Percentiles rank a stretch among this genome's conserved stretches.
Evolutionary conservation across 1,140 invertebrate genomes (phyloP).

Genomic region (Brachionus rotundiformis): DNA sequence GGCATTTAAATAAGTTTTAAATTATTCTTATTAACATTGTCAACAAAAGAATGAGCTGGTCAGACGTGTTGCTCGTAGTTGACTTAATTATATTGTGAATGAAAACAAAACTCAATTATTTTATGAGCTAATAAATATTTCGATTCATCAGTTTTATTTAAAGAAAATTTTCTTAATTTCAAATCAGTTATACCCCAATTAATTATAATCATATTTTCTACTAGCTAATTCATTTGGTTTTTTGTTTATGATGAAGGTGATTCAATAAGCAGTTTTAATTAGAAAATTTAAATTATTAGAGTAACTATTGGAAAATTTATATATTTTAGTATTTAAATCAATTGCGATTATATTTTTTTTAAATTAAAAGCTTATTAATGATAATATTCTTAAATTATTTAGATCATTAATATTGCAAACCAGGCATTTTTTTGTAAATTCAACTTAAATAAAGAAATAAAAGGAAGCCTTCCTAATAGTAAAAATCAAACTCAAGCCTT

Average conservation of each 20-base stretch:
- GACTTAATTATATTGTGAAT: not conserved
- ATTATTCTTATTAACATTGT: not conserved
- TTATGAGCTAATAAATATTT: conserved; percentile 16
- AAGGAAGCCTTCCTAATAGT: not conserved
- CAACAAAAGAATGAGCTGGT: conserved; percentile 3
- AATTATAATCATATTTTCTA: too few species aligned
- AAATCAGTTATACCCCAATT: not conserved
- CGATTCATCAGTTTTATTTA: not conserved
- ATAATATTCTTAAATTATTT: not conserved
- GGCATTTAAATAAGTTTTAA: not conserved
- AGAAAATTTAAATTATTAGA: too few species aligned
- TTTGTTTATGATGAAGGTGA: too few species aligned
- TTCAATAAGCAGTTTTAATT: too few species aligned
- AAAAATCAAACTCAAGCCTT: not conserved
- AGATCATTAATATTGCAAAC: not conserved
- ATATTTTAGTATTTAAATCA: too few species aligned
- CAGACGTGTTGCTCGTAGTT: conserved; percentile 1
- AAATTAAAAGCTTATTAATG: not conserved
- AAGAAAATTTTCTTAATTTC: not conserved
- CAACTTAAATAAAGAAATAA: not conserved
- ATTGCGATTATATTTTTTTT: not conserved
- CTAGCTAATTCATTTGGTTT: too few species aligned
- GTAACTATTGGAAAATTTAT: too few species aligned
- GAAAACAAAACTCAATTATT: conserved; percentile 4
- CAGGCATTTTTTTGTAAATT: not conserved